A percentile compares a stretch with the other conserved stretches of the same genome.
Evolutionary conservation across 2,888 invertebrate genomes (phyloP).

Genomic region (Liodrosophila aerea): DNA sequence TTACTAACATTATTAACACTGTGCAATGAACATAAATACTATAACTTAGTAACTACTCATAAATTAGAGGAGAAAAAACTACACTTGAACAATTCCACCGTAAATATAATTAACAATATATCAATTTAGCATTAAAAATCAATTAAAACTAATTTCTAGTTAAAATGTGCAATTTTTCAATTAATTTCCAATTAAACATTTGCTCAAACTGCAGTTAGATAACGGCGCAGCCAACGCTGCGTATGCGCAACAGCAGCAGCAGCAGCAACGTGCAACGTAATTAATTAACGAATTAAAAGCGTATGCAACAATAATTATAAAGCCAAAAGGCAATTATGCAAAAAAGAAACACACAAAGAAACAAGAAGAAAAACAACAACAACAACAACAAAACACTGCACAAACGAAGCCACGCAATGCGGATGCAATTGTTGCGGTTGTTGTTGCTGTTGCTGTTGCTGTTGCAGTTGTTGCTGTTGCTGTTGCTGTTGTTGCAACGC

Average conservation of each 20-base stretch:
- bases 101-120: too few relatives aligned
- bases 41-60: too few relatives aligned
- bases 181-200: neutral
- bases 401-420: constrained; percentile 67
- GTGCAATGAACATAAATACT: too few relatives aligned
- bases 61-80: too few relatives aligned
- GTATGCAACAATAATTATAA: constrained; percentile 73
- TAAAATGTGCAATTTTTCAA: constrained; percentile 6
- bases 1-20: too few relatives aligned
- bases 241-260: constrained; percentile 43
- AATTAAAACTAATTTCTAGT: too few relatives aligned
- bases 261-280: constrained; percentile 47
- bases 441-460: constrained; percentile 46
- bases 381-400: constrained; percentile 17
- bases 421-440: constrained; percentile 66
- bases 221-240: constrained; percentile 33
- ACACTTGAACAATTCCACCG: too few relatives aligned
- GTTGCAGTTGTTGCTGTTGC: constrained; percentile 50
- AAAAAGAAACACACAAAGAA: constrained; percentile 29
- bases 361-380: neutral
- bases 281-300: constrained; percentile 74
- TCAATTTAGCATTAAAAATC: too few relatives aligned
- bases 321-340: constrained; percentile 74
- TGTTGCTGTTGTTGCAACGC: constrained; percentile 65
- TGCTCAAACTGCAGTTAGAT: constrained; percentile 22